Percentiles rank a stretch among this genome's conserved stretches.
Conservation (phyloP, 2,888 invertebrate species). For the Diabrotica balteata region DNA sequence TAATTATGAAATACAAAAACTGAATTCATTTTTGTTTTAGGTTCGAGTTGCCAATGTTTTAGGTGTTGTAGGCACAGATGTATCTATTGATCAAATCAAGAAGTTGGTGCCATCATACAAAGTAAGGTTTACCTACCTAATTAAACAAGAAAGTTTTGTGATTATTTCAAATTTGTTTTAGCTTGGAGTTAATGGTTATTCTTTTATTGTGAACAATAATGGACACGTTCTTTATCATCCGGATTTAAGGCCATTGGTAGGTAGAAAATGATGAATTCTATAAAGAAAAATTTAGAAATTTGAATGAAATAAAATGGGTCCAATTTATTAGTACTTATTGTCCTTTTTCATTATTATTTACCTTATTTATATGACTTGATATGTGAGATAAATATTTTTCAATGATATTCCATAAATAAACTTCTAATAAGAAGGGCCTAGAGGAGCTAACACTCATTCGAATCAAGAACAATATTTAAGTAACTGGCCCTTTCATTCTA, state of each 20-base stretch:
- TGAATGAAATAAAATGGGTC: too few species aligned
- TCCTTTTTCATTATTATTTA: too few species aligned
- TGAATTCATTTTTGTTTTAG: conserved; percentile 59
- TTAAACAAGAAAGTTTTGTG: background rate
- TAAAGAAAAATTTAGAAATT: too few species aligned
- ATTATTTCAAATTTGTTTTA: conserved; percentile 60
- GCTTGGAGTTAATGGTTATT: conserved; percentile 96
- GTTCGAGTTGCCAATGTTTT: conserved; percentile 89
- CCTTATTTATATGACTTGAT: too few species aligned
- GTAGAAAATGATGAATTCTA: conserved; percentile 42
- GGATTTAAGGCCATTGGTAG: conserved; percentile 88
- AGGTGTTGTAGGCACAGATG: conserved; percentile 97
- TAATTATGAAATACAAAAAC: too few species aligned
- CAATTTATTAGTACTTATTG: too few species aligned
- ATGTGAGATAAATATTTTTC: too few species aligned
- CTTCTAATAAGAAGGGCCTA: too few species aligned
- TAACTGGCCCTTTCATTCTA: too few species aligned
- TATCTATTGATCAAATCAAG: conserved; percentile 93
- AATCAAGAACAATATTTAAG: too few species aligned
- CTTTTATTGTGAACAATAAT: conserved; percentile 97
- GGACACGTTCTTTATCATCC: conserved; percentile 97
- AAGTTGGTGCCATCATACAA: conserved; percentile 94
- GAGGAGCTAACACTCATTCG: too few species aligned
- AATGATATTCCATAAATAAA: too few species aligned
- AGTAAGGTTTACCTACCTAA: conserved; percentile 62